Evolutionary conservation across 2,888 invertebrate genomes (phyloP).

Genomic region (Achlya flavicornis): DNA sequence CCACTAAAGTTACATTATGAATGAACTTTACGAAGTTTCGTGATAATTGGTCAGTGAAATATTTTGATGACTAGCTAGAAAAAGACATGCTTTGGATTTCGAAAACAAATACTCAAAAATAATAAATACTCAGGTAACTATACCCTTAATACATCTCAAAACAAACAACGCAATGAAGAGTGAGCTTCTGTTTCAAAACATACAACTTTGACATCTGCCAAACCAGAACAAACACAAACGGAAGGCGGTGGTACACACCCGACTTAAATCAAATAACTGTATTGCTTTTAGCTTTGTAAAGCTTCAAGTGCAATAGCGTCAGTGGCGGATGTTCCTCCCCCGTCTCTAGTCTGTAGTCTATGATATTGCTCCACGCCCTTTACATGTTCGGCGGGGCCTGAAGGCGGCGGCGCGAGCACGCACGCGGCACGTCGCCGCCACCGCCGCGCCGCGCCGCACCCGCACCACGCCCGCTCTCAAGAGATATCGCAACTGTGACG

Average conservation of each 20-base stretch:
- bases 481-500: constrained; percentile 75
- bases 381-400: constrained; percentile 74
- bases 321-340: constrained; percentile 78
- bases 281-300: constrained; percentile 83
- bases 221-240: constrained; percentile 81
- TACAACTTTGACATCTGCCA: constrained; percentile 83
- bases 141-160: constrained; percentile 60
- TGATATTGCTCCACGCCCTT: constrained; percentile 83
- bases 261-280: constrained; percentile 84
- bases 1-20: too few relatives aligned
- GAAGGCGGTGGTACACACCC: constrained; percentile 79
- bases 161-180: constrained; percentile 74
- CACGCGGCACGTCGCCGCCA: constrained; percentile 43
- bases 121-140: constrained; percentile 52
- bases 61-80: too few relatives aligned
- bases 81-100: too few relatives aligned
- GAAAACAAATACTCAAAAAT: background rate
- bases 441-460: constrained; percentile 36
- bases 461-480: constrained; percentile 44
- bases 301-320: constrained; percentile 82
- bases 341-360: constrained; percentile 79
- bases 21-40: too few relatives aligned
- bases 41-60: too few relatives aligned
- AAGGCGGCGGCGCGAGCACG: constrained; percentile 63
- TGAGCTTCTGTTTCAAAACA: constrained; percentile 78